Base-by-base conservation (phyloP, 2,888 invertebrate species). In the Aplocera efformata region DNA sequence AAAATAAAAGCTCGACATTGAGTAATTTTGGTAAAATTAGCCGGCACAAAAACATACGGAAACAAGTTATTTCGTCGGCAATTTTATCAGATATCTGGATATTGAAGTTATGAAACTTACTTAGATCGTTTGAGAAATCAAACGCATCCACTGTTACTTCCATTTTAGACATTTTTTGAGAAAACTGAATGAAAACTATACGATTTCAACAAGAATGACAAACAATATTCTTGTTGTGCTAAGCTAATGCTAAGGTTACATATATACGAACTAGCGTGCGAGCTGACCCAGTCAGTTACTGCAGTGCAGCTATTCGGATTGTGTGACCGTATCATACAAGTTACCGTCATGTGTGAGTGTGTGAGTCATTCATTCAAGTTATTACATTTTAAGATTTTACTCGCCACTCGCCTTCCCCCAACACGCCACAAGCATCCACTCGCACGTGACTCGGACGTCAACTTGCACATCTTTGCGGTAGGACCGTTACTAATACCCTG, bases 71-170 rank as follows among this genome's bases (percentile, higher is more conserved):
- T 40, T 40, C 45, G 42, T 28, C 10, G 25, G 9, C 28, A 7
- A 8, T 24, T 1, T 23, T 20, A 10, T 1, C 1, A 10, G 8
- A 10, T 10, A 20, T 8, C 7, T 23, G 13, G 4, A 8, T 1
- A n/a, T 10, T 23, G 32, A 32, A 34, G 7, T 2, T 24, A 7
- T 13, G 4, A 3, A 39, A 72, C 84, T 83, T 58, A 88, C 86
- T 56, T 48, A 86, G 70, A 73, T 88, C 80, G 59, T 88, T 85
- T 36, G 83, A 79, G 58, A 77, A 73, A 63, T 85, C 82, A 53
- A 66, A 79, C 29, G 64, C 72, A 52, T 67, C 68, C 48, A 80
- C 88, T 8, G 71, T 67, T 33, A 85, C 79, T 45, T 88, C 88
- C 85, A 88, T 88, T 75, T 82, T 79, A 66, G 88, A 81, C 85